Evolutionary conservation across 2,797 vertebrate genomes (phyloP).

Genomic region (Pelobates cultripes): DNA sequence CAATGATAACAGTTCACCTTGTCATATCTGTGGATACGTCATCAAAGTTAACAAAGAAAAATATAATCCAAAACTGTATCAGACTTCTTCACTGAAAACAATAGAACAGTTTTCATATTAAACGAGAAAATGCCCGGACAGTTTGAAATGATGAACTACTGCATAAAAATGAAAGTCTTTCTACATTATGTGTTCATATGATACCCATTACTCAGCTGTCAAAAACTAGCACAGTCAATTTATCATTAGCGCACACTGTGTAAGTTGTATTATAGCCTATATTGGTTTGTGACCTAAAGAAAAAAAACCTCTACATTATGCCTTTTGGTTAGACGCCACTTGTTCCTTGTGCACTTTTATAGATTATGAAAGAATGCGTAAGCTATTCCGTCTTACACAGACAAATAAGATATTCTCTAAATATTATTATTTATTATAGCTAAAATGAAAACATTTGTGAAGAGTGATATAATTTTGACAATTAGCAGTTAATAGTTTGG

Average conservation of each 20-base stretch:
- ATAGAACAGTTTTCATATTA: constrained; percentile 14
- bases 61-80: not conserved
- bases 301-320: no score
- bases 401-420: no score
- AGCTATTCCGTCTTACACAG: no score
- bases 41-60: constrained; percentile 1
- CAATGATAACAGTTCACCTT: constrained; percentile 7
- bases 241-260: constrained; percentile 10
- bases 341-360: no score
- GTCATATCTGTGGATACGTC: not conserved
- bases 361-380: no score
- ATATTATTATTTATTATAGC: no score
- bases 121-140: constrained; percentile 12
- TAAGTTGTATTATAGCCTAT: constrained; percentile 1
- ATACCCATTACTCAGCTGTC: constrained; percentile 49
- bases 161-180: constrained; percentile 38
- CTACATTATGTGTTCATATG: constrained; percentile 44
- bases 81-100: constrained; percentile 15
- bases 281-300: not conserved
- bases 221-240: constrained; percentile 23
- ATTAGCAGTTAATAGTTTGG: no score
- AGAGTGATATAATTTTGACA: no score
- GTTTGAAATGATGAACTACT: constrained; percentile 42
- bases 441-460: no score
- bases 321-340: no score